Evolutionary conservation across 92 coral and sea anemone genomes (phyloP), one percentile per base, ranked within the genome.

Genomic region (Paragorgia papillata): DNA sequence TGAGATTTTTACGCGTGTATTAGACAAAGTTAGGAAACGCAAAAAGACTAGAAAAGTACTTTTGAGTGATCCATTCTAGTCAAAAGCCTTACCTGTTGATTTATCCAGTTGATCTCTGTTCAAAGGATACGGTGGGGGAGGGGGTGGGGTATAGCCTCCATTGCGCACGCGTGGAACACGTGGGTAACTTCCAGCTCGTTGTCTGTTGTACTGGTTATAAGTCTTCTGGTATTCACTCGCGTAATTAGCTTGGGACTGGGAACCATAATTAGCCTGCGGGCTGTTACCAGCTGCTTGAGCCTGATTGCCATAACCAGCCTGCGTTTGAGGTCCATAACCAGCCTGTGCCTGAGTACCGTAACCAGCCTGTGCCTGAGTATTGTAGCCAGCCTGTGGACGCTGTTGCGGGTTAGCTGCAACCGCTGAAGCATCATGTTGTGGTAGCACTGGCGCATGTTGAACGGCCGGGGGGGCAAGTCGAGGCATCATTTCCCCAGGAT

Each of bases 1-100:
- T n/a, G n/a, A n/a, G n/a, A n/a, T n/a, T n/a, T n/a, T n/a, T n/a
- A n/a, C n/a, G n/a, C n/a, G n/a, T n/a, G n/a, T n/a, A n/a, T n/a
- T n/a, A n/a, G n/a, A n/a, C n/a, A n/a, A n/a, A n/a, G n/a, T n/a
- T n/a, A n/a, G n/a, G n/a, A n/a, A n/a, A n/a, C n/a, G n/a, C n/a
- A 46, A 6, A 6, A 15, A 46, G n/a, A 6, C n/a, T n/a, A n/a
- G n/a, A n/a, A n/a, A n/a, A n/a, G n/a, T n/a, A n/a, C n/a, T n/a
- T n/a, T n/a, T n/a, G n/a, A n/a, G n/a, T n/a, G n/a, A n/a, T n/a
- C n/a, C n/a, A n/a, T n/a, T n/a, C n/a, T n/a, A n/a, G n/a, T n/a
- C n/a, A n/a, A n/a, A n/a, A n/a, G n/a, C n/a, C n/a, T n/a, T 53
- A 71, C 78, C 78, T 55, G 78, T 71, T 24, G 78, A 55, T 53